These are phyloP conservation scores for Picathartes gymnocephalus DNA, from an alignment of 2,113 vertebrate species.

Conservation along the genomic window DNA sequence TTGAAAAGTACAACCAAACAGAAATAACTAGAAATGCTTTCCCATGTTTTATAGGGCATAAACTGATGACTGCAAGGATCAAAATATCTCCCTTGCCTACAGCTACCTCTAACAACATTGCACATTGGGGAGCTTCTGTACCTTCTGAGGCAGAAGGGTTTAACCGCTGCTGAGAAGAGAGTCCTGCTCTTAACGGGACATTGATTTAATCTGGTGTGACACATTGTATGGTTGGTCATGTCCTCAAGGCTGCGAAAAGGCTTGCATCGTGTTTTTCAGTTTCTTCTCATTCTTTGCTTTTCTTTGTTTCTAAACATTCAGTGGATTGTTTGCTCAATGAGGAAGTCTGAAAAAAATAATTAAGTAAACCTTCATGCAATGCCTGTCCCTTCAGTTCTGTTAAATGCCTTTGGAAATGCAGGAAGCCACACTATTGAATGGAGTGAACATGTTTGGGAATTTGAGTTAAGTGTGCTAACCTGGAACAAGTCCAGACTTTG, in stretches of 20 bases:
- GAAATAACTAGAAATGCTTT: not conserved
- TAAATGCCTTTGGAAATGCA: not conserved
- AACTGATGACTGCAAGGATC: not conserved
- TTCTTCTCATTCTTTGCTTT: not conserved
- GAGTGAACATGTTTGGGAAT: not conserved
- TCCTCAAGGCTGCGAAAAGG: constrained; percentile 7
- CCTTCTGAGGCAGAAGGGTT: constrained; percentile 18
- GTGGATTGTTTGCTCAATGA: not conserved
- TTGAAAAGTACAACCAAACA: not conserved
- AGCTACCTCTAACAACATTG: not conserved
- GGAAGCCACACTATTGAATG: not conserved
- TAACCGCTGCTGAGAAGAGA: not conserved
- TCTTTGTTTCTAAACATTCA: not conserved
- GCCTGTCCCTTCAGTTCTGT: not conserved
- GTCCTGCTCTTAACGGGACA: not conserved
- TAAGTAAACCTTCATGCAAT: not conserved
- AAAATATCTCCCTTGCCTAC: not conserved
- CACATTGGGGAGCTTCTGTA: not conserved
- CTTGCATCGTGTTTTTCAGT: not conserved
- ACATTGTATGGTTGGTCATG: not conserved
- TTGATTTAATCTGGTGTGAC: constrained; percentile 5
- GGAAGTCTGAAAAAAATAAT: not conserved
- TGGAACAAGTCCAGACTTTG: not conserved
- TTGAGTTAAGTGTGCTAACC: not conserved
- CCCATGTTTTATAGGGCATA: not conserved